These are phyloP conservation scores for Alosa alosa DNA, from an alignment of 2,113 vertebrate species.

Conservation along the genomic window DNA sequence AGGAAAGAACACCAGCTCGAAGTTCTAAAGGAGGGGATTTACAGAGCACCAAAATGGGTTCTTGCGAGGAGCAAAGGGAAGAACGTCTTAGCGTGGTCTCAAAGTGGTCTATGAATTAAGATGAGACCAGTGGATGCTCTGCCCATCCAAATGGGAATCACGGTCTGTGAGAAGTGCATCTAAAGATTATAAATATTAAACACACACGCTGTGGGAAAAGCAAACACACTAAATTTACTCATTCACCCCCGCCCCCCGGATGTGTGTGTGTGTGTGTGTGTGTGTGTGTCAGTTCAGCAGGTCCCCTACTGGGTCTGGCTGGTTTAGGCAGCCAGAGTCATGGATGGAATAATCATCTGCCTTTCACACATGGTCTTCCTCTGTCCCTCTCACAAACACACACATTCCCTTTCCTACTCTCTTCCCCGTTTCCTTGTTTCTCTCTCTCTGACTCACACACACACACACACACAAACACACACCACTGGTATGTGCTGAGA, in stretches of 20 bases:
- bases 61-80: neutral
- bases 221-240: neutral
- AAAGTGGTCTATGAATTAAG: neutral
- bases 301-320: neutral
- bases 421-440: neutral
- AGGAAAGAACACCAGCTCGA: neutral
- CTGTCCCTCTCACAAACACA: neutral
- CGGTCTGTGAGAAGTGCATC: neutral
- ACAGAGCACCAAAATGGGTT: neutral
- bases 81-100: neutral
- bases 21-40: neutral
- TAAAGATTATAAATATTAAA: neutral
- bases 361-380: neutral
- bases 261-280: neutral
- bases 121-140: neutral
- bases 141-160: neutral
- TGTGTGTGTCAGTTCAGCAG: no score
- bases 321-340: neutral
- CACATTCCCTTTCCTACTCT: neutral
- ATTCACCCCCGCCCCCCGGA: neutral
- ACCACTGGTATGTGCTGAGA: slow-evolving; percentile 7
- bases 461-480: neutral
- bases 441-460: neutral
- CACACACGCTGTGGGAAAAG: neutral
- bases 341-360: neutral